A percentile compares a stretch with the other conserved stretches of the same genome.
These are phyloP conservation scores for Cephus rjabovi DNA, from an alignment of 2,888 invertebrate species.

Conservation along the genomic window DNA sequence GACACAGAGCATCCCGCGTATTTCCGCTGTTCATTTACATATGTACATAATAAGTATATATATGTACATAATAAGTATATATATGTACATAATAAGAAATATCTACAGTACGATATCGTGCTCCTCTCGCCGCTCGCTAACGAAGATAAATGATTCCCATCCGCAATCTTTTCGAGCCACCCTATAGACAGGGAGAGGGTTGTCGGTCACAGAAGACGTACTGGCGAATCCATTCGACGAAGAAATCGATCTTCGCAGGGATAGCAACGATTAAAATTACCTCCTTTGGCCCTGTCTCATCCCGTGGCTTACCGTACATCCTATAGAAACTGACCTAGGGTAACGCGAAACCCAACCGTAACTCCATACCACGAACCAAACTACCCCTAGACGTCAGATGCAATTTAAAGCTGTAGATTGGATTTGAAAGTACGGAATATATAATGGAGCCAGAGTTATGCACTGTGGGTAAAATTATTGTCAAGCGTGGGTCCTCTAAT, in stretches of 20 bases:
- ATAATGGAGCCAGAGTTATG: not conserved
- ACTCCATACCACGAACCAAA: conserved; percentile 13
- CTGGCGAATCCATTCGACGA: not conserved
- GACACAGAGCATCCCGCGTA: not conserved
- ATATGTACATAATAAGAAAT: not conserved
- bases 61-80: too few relatives aligned
- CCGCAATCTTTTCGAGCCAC: not conserved
- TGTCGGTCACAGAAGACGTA: not conserved
- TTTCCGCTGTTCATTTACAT: not conserved
- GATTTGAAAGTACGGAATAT: not conserved
- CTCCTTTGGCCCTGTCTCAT: not conserved
- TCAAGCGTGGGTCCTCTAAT: not conserved
- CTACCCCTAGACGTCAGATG: conserved; percentile 22
- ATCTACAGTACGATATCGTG: not conserved
- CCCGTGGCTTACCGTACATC: not conserved
- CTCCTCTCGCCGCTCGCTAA: not conserved
- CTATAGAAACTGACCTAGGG: not conserved
- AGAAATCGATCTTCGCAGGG: not conserved
- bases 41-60: not conserved
- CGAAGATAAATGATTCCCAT: not conserved
- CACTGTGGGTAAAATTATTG: not conserved
- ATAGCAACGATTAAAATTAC: not conserved
- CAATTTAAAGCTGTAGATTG: conserved; percentile 14
- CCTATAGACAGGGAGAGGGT: not conserved
- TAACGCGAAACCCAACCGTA: not conserved